Evolutionary conservation across 2,888 invertebrate species (phyloP), one percentile per base, ranked within the genome.

Genomic region (Lasioglossum pauxillum): DNA sequence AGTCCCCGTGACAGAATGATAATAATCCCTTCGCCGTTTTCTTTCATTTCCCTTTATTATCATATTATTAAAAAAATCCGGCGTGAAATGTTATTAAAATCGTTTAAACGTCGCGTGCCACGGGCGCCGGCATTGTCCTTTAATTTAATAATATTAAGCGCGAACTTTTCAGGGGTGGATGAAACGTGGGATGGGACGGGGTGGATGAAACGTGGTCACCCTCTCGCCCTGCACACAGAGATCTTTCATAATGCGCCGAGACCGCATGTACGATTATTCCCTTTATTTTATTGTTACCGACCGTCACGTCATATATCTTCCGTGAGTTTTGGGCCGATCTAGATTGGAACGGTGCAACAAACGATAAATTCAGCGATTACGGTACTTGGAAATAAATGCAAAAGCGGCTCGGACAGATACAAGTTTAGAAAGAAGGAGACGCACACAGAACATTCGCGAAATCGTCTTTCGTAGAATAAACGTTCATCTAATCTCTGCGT

Each of bases 71-170:
- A 95, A 95, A 94, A 94, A 94, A 94, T 94, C 87, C 80, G 53
- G 92, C 94, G 94, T 94, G 95, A 94, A 94, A 94, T 93, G 93
- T 94, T 94, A 95, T 95, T 94, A 94, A 94, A 94, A 92, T 93
- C 93, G 93, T 87, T 93, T 94, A 93, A 94, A 93, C 92, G 93
- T 91, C 94, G 92, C 94, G 93, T 93, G 92, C 92, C 93, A 85
- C 76, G 78, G 78, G 73, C 89, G 88, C 89, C 86, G 86, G 91
- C 89, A 93, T 94, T 94, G 94, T 94, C 92, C 92, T 92, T 91
- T 89, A 92, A 93, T 95, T 94, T 94, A 94, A 94, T 94, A 94
- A 94, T 93, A 93, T 94, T 93, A 94, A 94, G 93, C 95, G 93
- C 90, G 92, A 94, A 94, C 86, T 86, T 80, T 88, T 87, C 85